phyloP scores from a whole-genome alignment of 2,797 vertebrate genomes.

The Manis javanica region DNA sequence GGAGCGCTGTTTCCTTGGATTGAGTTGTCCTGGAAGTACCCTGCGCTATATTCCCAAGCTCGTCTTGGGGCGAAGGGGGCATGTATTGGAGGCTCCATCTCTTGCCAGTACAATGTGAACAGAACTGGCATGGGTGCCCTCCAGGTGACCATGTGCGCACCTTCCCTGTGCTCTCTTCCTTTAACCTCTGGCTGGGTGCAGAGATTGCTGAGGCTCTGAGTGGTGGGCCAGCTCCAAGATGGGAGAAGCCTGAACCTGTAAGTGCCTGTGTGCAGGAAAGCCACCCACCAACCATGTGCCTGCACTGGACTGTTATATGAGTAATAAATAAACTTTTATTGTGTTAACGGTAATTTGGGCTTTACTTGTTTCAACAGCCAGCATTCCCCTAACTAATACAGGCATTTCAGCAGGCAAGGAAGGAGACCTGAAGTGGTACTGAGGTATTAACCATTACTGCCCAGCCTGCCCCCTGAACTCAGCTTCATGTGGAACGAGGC shows the following conservation, averaged over 20 bases:
- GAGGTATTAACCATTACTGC: fast-evolving
- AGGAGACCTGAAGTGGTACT: background rate
- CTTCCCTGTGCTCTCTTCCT: too few relatives aligned
- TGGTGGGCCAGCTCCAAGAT: fast-evolving
- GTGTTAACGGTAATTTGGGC: background rate
- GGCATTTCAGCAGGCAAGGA: background rate
- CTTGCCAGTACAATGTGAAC: background rate
- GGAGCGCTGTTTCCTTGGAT: too few relatives aligned
- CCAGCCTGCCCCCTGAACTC: too few relatives aligned
- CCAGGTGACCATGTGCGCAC: fast-evolving
- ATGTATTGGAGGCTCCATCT: too few relatives aligned
- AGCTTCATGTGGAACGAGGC: fast-evolving
- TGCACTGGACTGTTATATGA: background rate
- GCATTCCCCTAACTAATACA: background rate
- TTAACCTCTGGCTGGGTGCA: background rate
- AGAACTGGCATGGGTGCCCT: fast-evolving
- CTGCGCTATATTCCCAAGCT: too few relatives aligned
- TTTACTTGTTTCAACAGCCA: too few relatives aligned
- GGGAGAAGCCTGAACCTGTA: background rate
- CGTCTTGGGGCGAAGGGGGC: background rate
- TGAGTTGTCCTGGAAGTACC: background rate
- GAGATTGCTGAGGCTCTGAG: background rate
- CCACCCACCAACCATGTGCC: background rate
- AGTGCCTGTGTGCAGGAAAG: background rate
- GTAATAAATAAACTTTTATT: fast-evolving